Evolutionary conservation across 2,888 invertebrate genomes (phyloP).

Genomic region (Diogma glabrata): DNA sequence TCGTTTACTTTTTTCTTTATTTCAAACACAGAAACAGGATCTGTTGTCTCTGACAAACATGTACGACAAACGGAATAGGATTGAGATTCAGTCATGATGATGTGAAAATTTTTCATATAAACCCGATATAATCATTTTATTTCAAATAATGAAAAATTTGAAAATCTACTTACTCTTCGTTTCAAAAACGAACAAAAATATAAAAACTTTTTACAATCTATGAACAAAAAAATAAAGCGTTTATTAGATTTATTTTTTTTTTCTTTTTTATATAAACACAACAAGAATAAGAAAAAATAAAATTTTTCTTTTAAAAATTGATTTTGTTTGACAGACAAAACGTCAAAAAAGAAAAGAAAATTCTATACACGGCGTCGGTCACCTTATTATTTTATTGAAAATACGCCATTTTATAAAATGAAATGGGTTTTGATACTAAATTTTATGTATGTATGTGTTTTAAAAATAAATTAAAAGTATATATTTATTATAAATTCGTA

Average conservation of each 20-base stretch:
- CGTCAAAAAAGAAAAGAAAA: slow-evolving; percentile 5
- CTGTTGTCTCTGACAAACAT: slow-evolving; percentile 25
- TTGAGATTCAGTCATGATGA: slow-evolving; percentile 8
- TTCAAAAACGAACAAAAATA: not conserved
- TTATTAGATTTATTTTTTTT: not conserved
- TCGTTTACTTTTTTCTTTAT: slow-evolving; percentile 24
- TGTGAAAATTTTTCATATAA: not conserved
- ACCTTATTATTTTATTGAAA: no score
- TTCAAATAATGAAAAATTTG: not conserved
- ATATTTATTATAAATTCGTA: no score
- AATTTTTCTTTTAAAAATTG: no score
- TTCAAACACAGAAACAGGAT: slow-evolving; percentile 25
- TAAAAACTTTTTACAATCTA: not conserved
- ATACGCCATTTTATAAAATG: no score
- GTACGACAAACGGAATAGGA: slow-evolving; percentile 25
- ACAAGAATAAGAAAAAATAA: no score
- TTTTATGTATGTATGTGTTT: no score
- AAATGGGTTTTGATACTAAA: no score
- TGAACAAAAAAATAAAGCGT: not conserved
- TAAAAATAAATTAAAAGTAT: no score
- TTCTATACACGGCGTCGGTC: slow-evolving; percentile 9
- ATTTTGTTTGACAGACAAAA: slow-evolving; percentile 6
- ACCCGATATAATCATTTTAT: not conserved
- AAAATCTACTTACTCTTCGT: not conserved
- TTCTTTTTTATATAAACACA: not conserved